Percentiles rank a stretch among this genome's conserved stretches.
Conservation (phyloP, 2,113 vertebrate species). For the Sylvilagus bachmani region DNA sequence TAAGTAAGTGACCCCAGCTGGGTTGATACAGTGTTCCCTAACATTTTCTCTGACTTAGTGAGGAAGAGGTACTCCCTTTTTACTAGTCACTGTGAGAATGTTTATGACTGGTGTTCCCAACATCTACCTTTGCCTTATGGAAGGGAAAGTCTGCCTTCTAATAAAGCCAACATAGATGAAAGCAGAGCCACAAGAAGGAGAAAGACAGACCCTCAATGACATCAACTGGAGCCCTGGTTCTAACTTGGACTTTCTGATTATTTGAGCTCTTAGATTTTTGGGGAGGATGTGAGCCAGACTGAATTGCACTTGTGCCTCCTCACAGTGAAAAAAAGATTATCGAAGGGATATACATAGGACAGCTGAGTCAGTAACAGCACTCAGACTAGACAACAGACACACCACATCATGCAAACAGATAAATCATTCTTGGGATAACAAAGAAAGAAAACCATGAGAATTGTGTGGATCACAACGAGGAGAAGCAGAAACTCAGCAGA, state of each 20-base stretch:
- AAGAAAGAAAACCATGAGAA: constrained; percentile 32
- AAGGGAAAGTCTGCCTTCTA: not conserved
- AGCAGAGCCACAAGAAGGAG: not conserved
- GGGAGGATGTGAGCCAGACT: not conserved
- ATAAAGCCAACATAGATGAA: not conserved
- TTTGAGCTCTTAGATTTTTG: constrained; percentile 3
- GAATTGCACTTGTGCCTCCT: not conserved
- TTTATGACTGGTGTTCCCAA: not conserved
- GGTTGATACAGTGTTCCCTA: not conserved
- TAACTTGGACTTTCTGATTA: not conserved
- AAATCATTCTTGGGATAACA: not conserved
- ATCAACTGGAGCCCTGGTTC: not conserved
- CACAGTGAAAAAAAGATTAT: not conserved
- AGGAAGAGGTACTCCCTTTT: not conserved
- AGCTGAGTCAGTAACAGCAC: not conserved
- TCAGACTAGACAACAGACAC: not conserved
- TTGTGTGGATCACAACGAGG: not conserved
- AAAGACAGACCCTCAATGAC: not conserved
- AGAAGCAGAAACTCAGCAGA: not conserved
- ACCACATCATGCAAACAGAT: not conserved
- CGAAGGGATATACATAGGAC: not conserved
- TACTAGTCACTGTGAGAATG: not conserved
- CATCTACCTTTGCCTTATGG: not conserved
- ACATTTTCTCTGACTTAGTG: not conserved
- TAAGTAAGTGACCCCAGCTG: not conserved